These are phyloP conservation scores for Suricata suricatta DNA, from an alignment of 2,113 vertebrate genomes.

Conservation along the genomic window DNA sequence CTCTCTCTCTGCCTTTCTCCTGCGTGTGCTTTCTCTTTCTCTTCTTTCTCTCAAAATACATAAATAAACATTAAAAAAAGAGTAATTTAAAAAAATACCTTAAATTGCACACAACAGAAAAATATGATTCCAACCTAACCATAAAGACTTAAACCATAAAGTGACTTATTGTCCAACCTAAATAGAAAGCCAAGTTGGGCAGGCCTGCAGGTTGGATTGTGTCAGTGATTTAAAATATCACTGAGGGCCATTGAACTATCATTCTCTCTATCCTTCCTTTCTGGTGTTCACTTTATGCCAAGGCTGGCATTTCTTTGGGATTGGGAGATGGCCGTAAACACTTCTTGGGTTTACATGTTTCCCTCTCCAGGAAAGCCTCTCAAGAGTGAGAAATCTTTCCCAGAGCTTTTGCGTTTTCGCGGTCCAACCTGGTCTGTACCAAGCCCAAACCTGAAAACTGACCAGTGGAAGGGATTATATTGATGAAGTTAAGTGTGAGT, in stretches of 20 bases:
- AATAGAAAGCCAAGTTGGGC: not conserved
- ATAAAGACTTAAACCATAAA: not conserved
- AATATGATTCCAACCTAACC: conserved; percentile 3
- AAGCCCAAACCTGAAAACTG: not conserved
- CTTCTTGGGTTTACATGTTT: not conserved
- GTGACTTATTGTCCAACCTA: not conserved
- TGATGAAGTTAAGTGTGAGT: not conserved
- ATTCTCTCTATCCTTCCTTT: not conserved
- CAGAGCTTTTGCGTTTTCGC: not conserved
- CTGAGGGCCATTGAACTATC: not conserved
- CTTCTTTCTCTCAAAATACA: no score
- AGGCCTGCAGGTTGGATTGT: not conserved
- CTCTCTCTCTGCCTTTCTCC: no score
- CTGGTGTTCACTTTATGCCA: not conserved
- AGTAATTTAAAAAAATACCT: no score
- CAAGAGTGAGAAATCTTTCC: not conserved
- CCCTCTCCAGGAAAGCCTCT: not conserved
- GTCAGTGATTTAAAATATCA: not conserved
- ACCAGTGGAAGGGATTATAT: not conserved
- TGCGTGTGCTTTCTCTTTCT: no score
- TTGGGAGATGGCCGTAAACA: not conserved
- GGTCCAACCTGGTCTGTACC: not conserved
- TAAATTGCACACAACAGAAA: not conserved
- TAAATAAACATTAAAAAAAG: no score
- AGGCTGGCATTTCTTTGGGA: not conserved